Conservation (phyloP, 2,888 invertebrate genomes). For the Archips crataeganus region DNA sequence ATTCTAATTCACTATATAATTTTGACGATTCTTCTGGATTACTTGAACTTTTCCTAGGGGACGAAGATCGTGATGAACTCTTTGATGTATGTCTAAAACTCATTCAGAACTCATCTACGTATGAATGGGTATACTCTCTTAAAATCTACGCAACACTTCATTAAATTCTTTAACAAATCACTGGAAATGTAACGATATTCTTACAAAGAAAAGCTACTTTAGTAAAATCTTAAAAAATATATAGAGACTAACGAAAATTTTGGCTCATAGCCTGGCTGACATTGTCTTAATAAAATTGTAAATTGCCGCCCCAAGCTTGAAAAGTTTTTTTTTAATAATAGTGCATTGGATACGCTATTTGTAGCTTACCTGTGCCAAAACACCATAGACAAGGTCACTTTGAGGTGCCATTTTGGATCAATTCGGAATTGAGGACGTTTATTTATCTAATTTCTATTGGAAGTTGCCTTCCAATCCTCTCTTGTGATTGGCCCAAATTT, state of each 20-base stretch:
- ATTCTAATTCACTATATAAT: slow-evolving; percentile 69
- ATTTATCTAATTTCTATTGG: slow-evolving; percentile 36
- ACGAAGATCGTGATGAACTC: slow-evolving; percentile 56
- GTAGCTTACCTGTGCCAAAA: slow-evolving; percentile 15
- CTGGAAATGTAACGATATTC: slow-evolving; percentile 7
- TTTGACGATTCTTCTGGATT: slow-evolving; percentile 59
- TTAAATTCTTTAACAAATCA: neutral
- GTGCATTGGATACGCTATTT: neutral
- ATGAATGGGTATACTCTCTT: neutral
- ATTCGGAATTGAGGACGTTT: slow-evolving; percentile 29
- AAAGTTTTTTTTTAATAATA: neutral
- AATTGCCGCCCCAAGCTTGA: neutral
- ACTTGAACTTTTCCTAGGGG: slow-evolving; percentile 51
- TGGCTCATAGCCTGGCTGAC: slow-evolving; percentile 4
- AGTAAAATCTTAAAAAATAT: slow-evolving; percentile 4
- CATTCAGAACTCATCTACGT: slow-evolving; percentile 52
- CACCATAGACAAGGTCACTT: slow-evolving; percentile 23
- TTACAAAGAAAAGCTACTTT: slow-evolving; percentile 8
- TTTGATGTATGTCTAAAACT: slow-evolving; percentile 61
- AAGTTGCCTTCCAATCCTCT: neutral
- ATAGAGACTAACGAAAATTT: neutral
- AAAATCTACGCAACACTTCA: slow-evolving; percentile 1
- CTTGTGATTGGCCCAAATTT: slow-evolving; percentile 23
- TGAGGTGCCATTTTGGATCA: slow-evolving; percentile 35
- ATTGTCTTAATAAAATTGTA: slow-evolving; percentile 3